Evolutionary conservation across 2,113 vertebrate genomes (phyloP).

Genomic region (Cacatua alba): DNA sequence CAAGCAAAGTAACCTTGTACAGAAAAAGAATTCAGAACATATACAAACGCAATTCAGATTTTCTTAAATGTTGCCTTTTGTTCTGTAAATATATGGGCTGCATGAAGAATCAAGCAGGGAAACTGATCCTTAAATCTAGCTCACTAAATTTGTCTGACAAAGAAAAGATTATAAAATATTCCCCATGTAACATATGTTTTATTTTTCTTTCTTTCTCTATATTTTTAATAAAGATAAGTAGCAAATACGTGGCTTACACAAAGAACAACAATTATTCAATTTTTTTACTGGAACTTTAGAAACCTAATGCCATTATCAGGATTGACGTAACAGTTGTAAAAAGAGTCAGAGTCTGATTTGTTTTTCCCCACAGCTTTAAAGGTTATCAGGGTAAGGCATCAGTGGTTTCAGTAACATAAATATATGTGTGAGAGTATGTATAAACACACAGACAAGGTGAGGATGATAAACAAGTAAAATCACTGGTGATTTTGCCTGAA

Average conservation of each 20-base stretch:
- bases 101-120: neutral
- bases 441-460: neutral
- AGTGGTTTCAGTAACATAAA: neutral
- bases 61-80: neutral
- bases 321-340: neutral
- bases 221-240: neutral
- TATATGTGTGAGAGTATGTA: neutral
- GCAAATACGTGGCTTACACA: accelerated
- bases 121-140: neutral
- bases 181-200: neutral
- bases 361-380: neutral
- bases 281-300: neutral
- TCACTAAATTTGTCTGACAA: neutral
- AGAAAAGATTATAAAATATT: neutral
- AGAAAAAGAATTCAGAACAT: neutral
- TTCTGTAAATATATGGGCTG: neutral
- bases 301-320: neutral
- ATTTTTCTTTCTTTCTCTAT: neutral
- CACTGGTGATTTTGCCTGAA: neutral
- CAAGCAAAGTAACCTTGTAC: neutral
- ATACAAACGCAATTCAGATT: neutral
- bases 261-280: neutral
- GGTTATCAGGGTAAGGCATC: neutral
- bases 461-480: neutral
- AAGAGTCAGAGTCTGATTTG: accelerated